Percentiles rank a stretch among this genome's conserved stretches.
Conservation (phyloP, 2,797 vertebrate species). For the Distichodus sexfasciatus region DNA sequence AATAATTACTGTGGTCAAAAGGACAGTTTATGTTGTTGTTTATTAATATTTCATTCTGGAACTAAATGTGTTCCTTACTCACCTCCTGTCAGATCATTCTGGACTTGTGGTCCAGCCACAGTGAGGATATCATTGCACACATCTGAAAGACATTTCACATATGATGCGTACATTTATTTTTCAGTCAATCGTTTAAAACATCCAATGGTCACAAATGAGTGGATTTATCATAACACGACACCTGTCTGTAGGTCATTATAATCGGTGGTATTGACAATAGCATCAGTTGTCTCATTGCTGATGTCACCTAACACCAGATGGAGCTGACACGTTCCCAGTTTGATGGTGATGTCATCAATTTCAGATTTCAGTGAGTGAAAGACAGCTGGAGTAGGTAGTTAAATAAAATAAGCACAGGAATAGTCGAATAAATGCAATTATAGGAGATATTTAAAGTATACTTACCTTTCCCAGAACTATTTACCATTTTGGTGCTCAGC, state of each 20-base stretch:
- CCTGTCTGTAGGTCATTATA: slow-evolving; percentile 49
- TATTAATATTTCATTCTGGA: too few relatives aligned
- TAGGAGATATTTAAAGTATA: neutral
- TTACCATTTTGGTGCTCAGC: slow-evolving; percentile 49
- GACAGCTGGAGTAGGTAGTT: slow-evolving; percentile 44
- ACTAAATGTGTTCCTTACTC: slow-evolving; percentile 1
- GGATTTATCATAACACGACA: slow-evolving; percentile 1
- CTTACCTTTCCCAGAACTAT: slow-evolving; percentile 53
- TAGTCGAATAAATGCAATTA: neutral
- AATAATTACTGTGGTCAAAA: too few relatives aligned
- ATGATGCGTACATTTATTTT: neutral
- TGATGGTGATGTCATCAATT: slow-evolving; percentile 56
- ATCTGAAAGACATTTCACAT: slow-evolving; percentile 36
- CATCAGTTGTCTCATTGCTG: slow-evolving; percentile 63
- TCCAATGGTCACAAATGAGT: neutral
- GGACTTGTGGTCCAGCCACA: slow-evolving; percentile 53
- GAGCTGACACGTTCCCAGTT: slow-evolving; percentile 46
- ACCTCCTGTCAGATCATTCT: slow-evolving; percentile 55
- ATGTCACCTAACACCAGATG: slow-evolving; percentile 69
- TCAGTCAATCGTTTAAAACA: neutral
- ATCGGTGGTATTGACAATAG: slow-evolving; percentile 68
- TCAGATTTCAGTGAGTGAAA: slow-evolving; percentile 59
- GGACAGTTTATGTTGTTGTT: too few relatives aligned
- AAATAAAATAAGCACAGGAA: neutral
- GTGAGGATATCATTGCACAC: slow-evolving; percentile 66